phyloP scores from a whole-genome alignment of 2,888 invertebrate genomes.

The Aethes cnicana region DNA sequence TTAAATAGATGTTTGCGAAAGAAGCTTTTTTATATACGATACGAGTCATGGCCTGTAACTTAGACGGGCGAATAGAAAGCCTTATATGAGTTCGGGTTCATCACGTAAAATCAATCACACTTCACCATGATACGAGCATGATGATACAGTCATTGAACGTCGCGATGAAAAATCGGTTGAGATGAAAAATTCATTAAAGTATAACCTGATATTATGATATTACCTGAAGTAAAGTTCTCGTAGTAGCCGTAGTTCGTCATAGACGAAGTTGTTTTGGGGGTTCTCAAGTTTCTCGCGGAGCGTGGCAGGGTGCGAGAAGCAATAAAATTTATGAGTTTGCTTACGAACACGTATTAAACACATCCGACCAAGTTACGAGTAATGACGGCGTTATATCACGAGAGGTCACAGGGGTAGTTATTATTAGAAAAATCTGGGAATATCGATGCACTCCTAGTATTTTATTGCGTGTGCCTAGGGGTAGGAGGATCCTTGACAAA shows the following conservation, averaged over 20 bases:
- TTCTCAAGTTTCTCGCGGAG: constrained; percentile 31
- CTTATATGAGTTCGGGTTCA: too few relatives aligned
- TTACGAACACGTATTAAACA: constrained; percentile 34
- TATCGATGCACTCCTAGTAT: constrained; percentile 19
- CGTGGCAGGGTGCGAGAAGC: constrained; percentile 27
- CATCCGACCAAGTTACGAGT: constrained; percentile 26
- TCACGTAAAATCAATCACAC: too few relatives aligned
- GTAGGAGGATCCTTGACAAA: constrained; percentile 33
- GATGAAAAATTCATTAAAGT: not conserved
- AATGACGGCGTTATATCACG: constrained; percentile 12
- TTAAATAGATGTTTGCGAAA: too few relatives aligned
- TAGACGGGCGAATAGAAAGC: too few relatives aligned
- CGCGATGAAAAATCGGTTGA: constrained; percentile 5
- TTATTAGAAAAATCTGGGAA: not conserved
- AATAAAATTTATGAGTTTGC: constrained; percentile 36
- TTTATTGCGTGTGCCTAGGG: constrained; percentile 34
- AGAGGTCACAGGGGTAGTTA: not conserved
- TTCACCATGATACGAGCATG: too few relatives aligned
- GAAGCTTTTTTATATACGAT: too few relatives aligned
- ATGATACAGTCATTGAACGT: too few relatives aligned
- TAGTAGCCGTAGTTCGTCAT: constrained; percentile 5
- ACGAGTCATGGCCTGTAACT: too few relatives aligned
- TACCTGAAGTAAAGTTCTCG: too few relatives aligned
- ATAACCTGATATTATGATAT: too few relatives aligned
- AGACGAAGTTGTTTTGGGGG: constrained; percentile 30